These are phyloP conservation scores for Microctonus aethiopoides DNA, from an alignment of 2,888 invertebrate species.

Conservation along the genomic window DNA sequence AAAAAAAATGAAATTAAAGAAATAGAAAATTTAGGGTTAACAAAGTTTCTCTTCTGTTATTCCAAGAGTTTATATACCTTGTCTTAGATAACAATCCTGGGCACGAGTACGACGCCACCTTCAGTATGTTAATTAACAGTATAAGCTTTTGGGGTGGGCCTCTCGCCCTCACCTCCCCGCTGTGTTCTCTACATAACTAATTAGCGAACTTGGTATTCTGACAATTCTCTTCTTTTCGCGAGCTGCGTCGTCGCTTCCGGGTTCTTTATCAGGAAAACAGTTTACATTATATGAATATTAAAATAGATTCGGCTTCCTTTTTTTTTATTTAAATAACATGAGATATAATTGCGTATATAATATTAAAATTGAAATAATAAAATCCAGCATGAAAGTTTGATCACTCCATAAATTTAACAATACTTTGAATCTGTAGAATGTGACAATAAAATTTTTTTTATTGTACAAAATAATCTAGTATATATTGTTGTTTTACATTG, in stretches of 20 bases:
- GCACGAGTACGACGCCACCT: constrained; percentile 39
- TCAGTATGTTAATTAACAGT: constrained; percentile 65
- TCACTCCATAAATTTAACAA: too few relatives aligned
- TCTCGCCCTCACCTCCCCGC: constrained; percentile 31
- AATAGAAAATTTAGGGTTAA: neutral
- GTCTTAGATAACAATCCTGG: constrained; percentile 37
- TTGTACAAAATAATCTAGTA: too few relatives aligned
- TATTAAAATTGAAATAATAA: neutral
- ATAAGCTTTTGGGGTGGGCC: constrained; percentile 59
- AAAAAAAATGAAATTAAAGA: too few relatives aligned
- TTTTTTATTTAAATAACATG: too few relatives aligned
- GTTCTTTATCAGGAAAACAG: constrained; percentile 9
- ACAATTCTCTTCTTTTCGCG: constrained; percentile 53
- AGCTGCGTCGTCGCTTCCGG: neutral
- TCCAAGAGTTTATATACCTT: constrained; percentile 31
- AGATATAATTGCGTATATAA: too few relatives aligned
- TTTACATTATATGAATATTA: neutral
- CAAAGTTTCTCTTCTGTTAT: constrained; percentile 39
- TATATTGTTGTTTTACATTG: too few relatives aligned
- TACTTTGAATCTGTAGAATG: too few relatives aligned
- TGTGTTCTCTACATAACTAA: constrained; percentile 58
- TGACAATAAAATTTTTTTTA: too few relatives aligned
- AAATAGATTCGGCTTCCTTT: neutral
- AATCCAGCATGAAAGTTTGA: too few relatives aligned
- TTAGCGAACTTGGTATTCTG: constrained; percentile 60